Evolutionary conservation across 2,113 vertebrate species (phyloP).

Genomic region (Condylura cristata): DNA sequence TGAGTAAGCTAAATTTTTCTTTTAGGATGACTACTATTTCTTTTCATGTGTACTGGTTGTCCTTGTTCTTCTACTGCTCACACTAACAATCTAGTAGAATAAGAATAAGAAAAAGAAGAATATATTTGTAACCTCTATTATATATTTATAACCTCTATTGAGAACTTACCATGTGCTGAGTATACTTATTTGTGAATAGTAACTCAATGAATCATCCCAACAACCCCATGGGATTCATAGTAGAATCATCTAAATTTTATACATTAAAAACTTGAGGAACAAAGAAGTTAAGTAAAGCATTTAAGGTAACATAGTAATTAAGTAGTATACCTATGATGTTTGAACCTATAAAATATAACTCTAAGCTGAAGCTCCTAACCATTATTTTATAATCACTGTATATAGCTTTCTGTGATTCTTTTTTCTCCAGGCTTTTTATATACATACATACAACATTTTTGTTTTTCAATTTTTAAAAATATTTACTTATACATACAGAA

Average conservation of each 20-base stretch:
- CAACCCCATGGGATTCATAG: background rate
- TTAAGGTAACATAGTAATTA: background rate
- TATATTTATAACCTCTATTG: background rate
- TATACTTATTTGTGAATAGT: background rate
- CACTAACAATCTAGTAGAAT: background rate
- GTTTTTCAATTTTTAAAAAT: too few relatives aligned
- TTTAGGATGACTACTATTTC: background rate
- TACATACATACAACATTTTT: too few relatives aligned
- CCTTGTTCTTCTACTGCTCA: background rate
- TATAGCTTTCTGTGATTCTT: background rate
- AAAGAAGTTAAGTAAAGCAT: background rate
- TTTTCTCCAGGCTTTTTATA: background rate
- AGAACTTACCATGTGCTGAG: background rate
- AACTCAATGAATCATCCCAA: background rate
- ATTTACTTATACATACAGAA: too few relatives aligned
- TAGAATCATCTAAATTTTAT: background rate
- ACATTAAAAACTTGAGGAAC: background rate
- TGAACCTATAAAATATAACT: background rate
- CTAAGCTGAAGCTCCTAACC: background rate
- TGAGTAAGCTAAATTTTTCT: background rate
- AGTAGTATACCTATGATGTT: background rate
- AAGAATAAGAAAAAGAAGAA: background rate
- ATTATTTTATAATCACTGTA: background rate
- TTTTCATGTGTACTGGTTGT: background rate
- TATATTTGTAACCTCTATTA: background rate